Conservation (phyloP, 2,113 vertebrate species). For the Xiphophorus hellerii region DNA sequence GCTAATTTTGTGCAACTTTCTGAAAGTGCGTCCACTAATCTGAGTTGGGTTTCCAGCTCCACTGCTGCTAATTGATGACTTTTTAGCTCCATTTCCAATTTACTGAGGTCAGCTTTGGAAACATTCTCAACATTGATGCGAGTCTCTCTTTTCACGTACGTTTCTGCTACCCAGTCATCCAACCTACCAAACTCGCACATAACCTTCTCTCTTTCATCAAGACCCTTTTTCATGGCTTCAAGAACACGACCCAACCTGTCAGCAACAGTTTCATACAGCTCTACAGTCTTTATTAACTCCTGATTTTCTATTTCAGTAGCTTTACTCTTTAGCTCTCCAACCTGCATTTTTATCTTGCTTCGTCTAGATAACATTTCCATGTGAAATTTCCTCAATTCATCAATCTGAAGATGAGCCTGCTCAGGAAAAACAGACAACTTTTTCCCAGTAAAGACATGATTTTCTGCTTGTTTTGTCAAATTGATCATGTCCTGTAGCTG, state of each 20-base stretch:
- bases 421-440: conserved; percentile 84
- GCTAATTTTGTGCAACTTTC: conserved; percentile 67
- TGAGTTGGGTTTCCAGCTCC: conserved; percentile 75
- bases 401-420: conserved; percentile 82
- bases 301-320: conserved; percentile 60
- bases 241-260: conserved; percentile 77
- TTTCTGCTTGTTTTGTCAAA: conserved; percentile 82
- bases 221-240: conserved; percentile 79
- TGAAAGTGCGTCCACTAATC: conserved; percentile 68
- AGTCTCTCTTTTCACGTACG: conserved; percentile 38
- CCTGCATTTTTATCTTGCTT: conserved; percentile 69
- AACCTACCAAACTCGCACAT: conserved; percentile 74
- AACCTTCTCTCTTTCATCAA: conserved; percentile 82
- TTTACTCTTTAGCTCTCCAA: conserved; percentile 69
- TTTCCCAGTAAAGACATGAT: conserved; percentile 57
- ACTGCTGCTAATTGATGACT: conserved; percentile 70
- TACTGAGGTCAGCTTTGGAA: conserved; percentile 55
- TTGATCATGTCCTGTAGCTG: conserved; percentile 78
- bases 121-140: conserved; percentile 53
- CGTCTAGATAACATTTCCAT: conserved; percentile 76
- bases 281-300: conserved; percentile 73
- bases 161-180: conserved; percentile 76
- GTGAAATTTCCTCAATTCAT: conserved; percentile 76
- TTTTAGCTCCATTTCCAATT: conserved; percentile 61
- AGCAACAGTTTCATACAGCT: conserved; percentile 78